These are phyloP conservation scores for Linepithema humile DNA, from an alignment of 1,140 invertebrate species.

Conservation along the genomic window DNA sequence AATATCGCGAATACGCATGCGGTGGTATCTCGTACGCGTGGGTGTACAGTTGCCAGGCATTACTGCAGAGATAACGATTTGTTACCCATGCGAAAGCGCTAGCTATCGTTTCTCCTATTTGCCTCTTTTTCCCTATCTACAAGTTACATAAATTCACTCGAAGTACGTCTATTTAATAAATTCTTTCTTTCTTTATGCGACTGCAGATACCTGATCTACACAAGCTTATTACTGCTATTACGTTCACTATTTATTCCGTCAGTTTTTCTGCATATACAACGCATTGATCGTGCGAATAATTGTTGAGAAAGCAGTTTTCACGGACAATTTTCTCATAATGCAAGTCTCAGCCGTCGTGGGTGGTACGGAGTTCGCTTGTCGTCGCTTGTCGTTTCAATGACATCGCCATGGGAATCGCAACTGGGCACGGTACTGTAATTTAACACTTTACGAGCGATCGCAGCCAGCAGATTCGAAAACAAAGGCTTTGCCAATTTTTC, in stretches of 20 bases:
- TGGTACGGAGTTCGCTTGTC: conserved; percentile 10
- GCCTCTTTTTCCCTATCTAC: background rate
- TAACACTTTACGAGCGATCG: conserved; percentile 16
- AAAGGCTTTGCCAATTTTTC: conserved; percentile 2
- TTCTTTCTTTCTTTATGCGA: background rate
- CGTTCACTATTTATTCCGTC: too few species aligned
- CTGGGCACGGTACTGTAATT: conserved; percentile 48
- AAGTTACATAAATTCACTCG: conserved; percentile 9
- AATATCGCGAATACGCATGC: conserved; percentile 37
- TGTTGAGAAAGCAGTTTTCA: conserved; percentile 17
- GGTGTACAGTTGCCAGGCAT: conserved; percentile 50
- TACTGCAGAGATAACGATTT: conserved; percentile 64
- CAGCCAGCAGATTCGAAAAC: background rate
- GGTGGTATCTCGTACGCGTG: conserved; percentile 40
- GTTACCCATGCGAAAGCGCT: conserved; percentile 55
- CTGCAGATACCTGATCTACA: background rate
- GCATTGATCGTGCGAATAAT: background rate
- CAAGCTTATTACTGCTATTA: too few species aligned
- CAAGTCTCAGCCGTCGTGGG: conserved; percentile 35
- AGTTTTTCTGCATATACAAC: too few species aligned
- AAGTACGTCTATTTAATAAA: background rate
- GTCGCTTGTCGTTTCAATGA: conserved; percentile 22
- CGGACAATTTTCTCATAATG: conserved; percentile 11
- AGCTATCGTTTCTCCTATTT: conserved; percentile 24
- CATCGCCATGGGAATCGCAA: conserved; percentile 41